Evolutionary conservation across 1,140 invertebrate species (phyloP).

Genomic region (Yoshiicerus persimilis): DNA sequence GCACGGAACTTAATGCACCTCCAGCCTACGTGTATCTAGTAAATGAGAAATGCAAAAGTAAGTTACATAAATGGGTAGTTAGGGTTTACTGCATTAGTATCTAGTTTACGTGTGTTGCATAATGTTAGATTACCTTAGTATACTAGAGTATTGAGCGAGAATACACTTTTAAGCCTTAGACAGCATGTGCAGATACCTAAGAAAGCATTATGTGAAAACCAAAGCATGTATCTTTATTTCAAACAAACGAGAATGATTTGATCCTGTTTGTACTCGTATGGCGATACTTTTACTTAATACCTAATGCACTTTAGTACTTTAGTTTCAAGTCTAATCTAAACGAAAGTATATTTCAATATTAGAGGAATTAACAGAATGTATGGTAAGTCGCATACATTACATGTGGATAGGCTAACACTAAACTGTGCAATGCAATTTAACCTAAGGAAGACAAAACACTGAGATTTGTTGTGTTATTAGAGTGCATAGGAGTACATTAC

Average conservation of each 20-base stretch:
- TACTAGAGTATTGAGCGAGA: too few species aligned
- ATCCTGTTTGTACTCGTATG: not conserved
- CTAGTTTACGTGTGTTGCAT: not conserved
- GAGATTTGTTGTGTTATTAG: not conserved
- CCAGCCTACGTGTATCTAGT: not conserved
- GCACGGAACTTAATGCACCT: not conserved
- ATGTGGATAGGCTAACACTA: not conserved
- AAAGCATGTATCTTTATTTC: not conserved
- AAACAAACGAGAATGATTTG: too few species aligned
- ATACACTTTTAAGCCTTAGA: not conserved
- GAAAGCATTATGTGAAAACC: not conserved
- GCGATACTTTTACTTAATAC: not conserved
- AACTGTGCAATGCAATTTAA: not conserved
- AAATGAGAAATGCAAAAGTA: not conserved
- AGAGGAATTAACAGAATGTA: not conserved
- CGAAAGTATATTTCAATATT: not conserved
- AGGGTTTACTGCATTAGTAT: not conserved
- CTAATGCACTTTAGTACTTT: not conserved
- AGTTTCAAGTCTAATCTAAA: not conserved
- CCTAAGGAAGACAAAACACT: not conserved
- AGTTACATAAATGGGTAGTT: not conserved
- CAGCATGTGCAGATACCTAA: not conserved
- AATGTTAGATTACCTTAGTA: too few species aligned
- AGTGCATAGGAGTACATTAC: not conserved
- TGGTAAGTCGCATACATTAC: not conserved